phyloP scores from a whole-genome alignment of 1,140 invertebrate genomes.

The Formica exsecta region DNA sequence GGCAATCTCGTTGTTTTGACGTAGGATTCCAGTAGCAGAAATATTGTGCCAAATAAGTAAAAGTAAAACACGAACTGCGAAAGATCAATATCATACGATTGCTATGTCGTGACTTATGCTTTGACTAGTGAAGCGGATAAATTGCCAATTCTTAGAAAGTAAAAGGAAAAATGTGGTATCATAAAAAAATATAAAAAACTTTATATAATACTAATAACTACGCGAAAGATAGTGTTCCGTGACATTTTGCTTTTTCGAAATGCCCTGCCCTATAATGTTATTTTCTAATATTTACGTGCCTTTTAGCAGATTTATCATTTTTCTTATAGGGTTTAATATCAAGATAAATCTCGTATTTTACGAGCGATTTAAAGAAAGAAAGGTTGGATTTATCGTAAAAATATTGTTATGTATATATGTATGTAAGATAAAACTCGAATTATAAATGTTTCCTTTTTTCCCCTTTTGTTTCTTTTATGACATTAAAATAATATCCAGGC shows the following conservation, averaged over 20 bases:
- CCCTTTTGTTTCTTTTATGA: neutral
- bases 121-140: neutral
- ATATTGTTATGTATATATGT: neutral
- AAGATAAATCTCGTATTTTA: slow-evolving; percentile 3
- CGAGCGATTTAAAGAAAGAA: neutral
- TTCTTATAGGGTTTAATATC: slow-evolving; percentile 16
- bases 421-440: neutral
- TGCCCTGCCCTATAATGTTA: neutral
- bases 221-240: slow-evolving; percentile 8
- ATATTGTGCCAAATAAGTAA: slow-evolving; percentile 64
- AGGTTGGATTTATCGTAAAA: neutral
- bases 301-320: neutral
- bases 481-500: neutral
- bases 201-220: neutral
- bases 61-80: slow-evolving; percentile 70
- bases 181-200: neutral
- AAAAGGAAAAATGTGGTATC: neutral
- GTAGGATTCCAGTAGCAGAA: slow-evolving; percentile 67
- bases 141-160: slow-evolving; percentile 7
- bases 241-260: neutral
- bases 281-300: neutral
- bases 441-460: neutral
- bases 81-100: slow-evolving; percentile 43
- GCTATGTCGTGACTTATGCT: neutral
- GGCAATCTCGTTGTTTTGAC: slow-evolving; percentile 6